Evolutionary conservation across 2,888 invertebrate genomes (phyloP), one percentile per base, ranked within the genome.

Genomic region (Phoronis australis): DNA sequence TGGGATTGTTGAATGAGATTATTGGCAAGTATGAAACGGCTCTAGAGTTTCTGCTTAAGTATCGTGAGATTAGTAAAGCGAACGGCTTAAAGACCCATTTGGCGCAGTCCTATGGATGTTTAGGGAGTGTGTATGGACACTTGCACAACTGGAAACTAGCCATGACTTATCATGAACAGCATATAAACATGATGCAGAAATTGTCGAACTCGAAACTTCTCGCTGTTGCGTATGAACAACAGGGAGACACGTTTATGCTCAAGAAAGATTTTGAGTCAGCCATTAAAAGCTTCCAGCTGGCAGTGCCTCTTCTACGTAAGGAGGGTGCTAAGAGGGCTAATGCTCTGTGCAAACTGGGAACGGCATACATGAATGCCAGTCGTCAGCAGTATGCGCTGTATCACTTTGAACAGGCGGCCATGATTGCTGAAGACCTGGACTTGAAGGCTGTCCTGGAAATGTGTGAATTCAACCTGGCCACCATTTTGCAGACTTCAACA

Each of bases 31-130:
- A 62, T 45, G 50, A 58, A 15, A 60, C 66, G 31, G 75, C 75
- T 23, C 48, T 70, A 39, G 56, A 62, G 24, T 64, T 67, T 43
- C 72, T 69, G 46, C 59, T 67, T 22, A 50, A 62, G 42, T 73
- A 67, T 52, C 50, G 68, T 18, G 51, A 55, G 24, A 48, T 60
- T 24, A 64, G 67, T 35, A 65, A 68, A 50, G 47, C 52, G 37
- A 60, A 54, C 42, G 54, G 61, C 5, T 62, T 71, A 48, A 57
- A 59, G 42, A 62, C 62, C 40, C 63, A 63, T 0, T 55, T 66
- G 42, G 69, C 68, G 0, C 66, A 66, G 47, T 69, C 71, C 0
- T 73, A 72, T 54, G 74, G 73, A 1, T 66, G 68, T 52, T 50
- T 74, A 24, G 72, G 71, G n/a, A 66, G 65, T 47, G 64, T 69